These are phyloP conservation scores for Pheosia gnoma DNA, from an alignment of 2,888 invertebrate species.

Conservation along the genomic window DNA sequence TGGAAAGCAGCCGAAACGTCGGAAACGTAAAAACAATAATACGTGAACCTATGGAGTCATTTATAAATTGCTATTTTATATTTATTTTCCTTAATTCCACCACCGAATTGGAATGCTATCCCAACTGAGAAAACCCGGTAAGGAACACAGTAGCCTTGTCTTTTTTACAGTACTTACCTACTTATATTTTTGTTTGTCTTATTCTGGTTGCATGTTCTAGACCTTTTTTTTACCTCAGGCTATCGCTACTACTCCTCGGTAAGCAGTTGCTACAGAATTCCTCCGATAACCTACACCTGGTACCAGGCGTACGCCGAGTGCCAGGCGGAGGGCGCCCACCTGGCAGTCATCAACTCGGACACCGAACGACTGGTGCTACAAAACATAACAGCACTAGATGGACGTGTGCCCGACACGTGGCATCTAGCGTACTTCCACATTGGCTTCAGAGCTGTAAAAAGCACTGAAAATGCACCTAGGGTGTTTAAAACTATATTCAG, in stretches of 20 bases:
- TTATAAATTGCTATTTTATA: no score
- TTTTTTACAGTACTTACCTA: no score
- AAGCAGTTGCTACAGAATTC: constrained; percentile 59
- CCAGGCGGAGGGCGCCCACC: constrained; percentile 49
- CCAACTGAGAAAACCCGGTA: no score
- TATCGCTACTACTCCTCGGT: constrained; percentile 44
- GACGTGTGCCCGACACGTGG: constrained; percentile 25
- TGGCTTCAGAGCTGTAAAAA: constrained; percentile 50
- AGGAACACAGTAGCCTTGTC: no score
- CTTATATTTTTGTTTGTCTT: no score
- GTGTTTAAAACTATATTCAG: constrained; percentile 62
- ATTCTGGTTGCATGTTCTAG: no score
- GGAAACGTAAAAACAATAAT: no score
- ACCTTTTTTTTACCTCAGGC: constrained; percentile 34
- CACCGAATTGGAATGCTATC: no score
- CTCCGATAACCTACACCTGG: constrained; percentile 48
- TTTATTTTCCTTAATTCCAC: no score
- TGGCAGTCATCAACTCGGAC: constrained; percentile 55
- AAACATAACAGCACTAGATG: constrained; percentile 29
- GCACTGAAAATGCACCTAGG: constrained; percentile 31
- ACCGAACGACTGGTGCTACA: constrained; percentile 44
- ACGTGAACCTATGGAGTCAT: no score
- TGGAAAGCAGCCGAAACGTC: no score
- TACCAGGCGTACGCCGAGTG: constrained; percentile 58
- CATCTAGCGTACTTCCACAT: constrained; percentile 44